phyloP scores from a whole-genome alignment of 2,888 invertebrate genomes.

The Drosophila peninsularis region DNA sequence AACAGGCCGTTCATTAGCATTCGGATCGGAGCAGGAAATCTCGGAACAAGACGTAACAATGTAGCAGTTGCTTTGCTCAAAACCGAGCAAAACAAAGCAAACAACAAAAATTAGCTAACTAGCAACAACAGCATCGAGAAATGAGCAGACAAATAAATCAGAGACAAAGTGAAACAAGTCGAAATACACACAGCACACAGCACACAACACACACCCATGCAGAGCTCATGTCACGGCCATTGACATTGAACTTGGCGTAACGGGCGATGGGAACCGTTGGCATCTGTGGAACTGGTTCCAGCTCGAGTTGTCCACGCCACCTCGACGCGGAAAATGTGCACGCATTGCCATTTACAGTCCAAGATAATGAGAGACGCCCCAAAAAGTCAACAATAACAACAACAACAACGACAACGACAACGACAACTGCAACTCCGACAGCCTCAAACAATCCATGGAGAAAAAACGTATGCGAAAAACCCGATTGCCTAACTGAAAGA shows the following conservation, averaged over 20 bases:
- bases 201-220: slow-evolving; percentile 10
- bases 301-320: slow-evolving; percentile 16
- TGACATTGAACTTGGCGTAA: slow-evolving; percentile 71
- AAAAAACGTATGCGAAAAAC: slow-evolving; percentile 4
- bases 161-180: slow-evolving; percentile 22
- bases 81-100: slow-evolving; percentile 22
- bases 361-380: slow-evolving; percentile 32
- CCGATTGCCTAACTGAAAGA: slow-evolving; percentile 9
- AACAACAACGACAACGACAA: not conserved
- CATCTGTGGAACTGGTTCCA: slow-evolving; percentile 12
- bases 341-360: slow-evolving; percentile 39
- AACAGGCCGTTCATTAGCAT: slow-evolving; percentile 31
- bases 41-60: slow-evolving; percentile 29
- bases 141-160: slow-evolving; percentile 39
- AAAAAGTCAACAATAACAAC: slow-evolving; percentile 12
- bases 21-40: slow-evolving; percentile 50
- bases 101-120: not conserved
- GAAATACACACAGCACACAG: slow-evolving; percentile 4
- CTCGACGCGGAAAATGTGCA: slow-evolving; percentile 37
- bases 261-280: slow-evolving; percentile 13
- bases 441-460: slow-evolving; percentile 7
- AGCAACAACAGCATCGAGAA: not conserved
- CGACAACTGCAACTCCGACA: not conserved
- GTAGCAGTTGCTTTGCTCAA: slow-evolving; percentile 31
- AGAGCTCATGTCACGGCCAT: slow-evolving; percentile 54